A percentile compares a stretch with the other conserved stretches of the same genome.
phyloP scores from a whole-genome alignment of 2,888 invertebrate genomes.

The Aleiodes leptofemur region DNA sequence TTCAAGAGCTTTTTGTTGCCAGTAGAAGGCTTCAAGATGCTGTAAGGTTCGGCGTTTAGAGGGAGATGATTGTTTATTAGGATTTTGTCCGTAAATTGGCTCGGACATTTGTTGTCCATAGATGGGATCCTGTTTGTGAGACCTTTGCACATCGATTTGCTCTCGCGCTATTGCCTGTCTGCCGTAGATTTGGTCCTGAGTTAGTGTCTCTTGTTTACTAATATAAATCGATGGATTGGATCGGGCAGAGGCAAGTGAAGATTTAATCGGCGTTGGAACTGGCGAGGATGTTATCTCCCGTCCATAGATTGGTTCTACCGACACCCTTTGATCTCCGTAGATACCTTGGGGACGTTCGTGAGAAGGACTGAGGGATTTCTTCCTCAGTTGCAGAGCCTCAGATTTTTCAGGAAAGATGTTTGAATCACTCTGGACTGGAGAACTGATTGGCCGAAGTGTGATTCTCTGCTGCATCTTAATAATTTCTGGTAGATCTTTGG shows the following conservation, averaged over 20 bases:
- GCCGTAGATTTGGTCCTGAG: constrained; percentile 38
- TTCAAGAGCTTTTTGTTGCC: constrained; percentile 71
- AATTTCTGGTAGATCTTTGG: not conserved
- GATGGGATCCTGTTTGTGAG: constrained; percentile 54
- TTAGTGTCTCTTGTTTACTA: constrained; percentile 39
- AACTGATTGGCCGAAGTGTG: constrained; percentile 9
- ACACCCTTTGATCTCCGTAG: constrained; percentile 47
- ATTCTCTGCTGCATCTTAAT: constrained; percentile 6
- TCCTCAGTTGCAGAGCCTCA: constrained; percentile 26
- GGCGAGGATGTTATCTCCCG: constrained; percentile 38
- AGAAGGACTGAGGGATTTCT: constrained; percentile 31
- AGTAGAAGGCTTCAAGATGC: constrained; percentile 70
- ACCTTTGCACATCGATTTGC: constrained; percentile 47
- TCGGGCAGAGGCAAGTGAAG: constrained; percentile 37
- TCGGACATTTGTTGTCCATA: constrained; percentile 60
- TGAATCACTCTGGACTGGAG: constrained; percentile 34
- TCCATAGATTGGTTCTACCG: constrained; percentile 46
- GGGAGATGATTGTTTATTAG: constrained; percentile 62
- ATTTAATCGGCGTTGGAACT: constrained; percentile 16
- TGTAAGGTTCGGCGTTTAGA: constrained; percentile 69
- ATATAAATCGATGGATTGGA: constrained; percentile 38
- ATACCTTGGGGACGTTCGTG: constrained; percentile 42
- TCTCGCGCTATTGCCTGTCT: constrained; percentile 27
- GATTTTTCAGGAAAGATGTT: constrained; percentile 17
- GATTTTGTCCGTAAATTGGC: constrained; percentile 53